These are phyloP conservation scores for Rhodinocichla rosea DNA, from an alignment of 2,113 vertebrate species.

Conservation along the genomic window DNA sequence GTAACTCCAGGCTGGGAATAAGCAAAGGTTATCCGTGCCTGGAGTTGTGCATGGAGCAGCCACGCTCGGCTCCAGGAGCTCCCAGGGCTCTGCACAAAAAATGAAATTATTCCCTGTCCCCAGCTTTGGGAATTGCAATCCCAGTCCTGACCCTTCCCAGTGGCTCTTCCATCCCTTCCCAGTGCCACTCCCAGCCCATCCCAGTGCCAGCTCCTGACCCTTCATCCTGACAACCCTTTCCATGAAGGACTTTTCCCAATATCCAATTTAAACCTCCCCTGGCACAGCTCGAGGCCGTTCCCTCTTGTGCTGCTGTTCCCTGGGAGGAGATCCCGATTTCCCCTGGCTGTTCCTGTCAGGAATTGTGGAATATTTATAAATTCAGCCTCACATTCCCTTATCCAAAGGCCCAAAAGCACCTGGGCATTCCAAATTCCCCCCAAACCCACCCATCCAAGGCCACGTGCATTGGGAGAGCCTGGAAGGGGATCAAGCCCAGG, in stretches of 20 bases:
- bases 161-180: background rate
- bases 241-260: accelerated
- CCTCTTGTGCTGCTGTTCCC: background rate
- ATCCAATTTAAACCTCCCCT: background rate
- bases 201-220: too few relatives aligned
- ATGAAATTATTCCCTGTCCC: accelerated
- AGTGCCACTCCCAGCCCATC: background rate
- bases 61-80: background rate
- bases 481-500: background rate
- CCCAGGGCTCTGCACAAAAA: background rate
- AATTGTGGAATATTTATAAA: background rate
- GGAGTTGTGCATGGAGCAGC: accelerated
- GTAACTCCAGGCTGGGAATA: background rate
- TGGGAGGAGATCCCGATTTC: background rate
- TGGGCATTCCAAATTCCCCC: background rate
- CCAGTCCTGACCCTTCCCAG: background rate
- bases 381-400: background rate
- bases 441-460: background rate
- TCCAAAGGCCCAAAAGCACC: background rate
- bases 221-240: background rate
- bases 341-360: background rate
- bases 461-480: accelerated
- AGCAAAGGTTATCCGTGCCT: background rate
- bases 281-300: background rate
- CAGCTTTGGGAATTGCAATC: background rate